These are phyloP conservation scores for Eristalis tenax DNA, from an alignment of 2,888 invertebrate species.

Conservation along the genomic window DNA sequence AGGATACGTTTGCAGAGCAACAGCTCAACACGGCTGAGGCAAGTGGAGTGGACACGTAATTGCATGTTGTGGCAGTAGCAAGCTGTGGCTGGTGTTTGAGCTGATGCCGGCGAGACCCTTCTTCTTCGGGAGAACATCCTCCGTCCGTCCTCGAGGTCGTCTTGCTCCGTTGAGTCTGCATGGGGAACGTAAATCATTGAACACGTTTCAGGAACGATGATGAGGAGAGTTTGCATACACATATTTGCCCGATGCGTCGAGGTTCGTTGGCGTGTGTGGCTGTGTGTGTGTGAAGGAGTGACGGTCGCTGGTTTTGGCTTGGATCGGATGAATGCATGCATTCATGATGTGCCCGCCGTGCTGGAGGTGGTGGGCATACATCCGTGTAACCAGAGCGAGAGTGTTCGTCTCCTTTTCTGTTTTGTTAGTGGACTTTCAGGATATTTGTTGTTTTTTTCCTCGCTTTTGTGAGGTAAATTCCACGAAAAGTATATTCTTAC, in stretches of 20 bases:
- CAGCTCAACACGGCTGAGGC: constrained; percentile 52
- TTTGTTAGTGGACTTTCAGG: not conserved
- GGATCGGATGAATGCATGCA: constrained; percentile 57
- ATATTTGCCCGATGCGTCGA: constrained; percentile 55
- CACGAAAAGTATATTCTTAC: constrained; percentile 35
- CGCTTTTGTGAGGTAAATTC: constrained; percentile 1
- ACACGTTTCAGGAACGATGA: constrained; percentile 54
- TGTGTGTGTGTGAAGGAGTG: constrained; percentile 25
- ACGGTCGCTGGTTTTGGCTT: constrained; percentile 41
- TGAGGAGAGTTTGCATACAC: constrained; percentile 28
- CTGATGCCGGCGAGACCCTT: constrained; percentile 36
- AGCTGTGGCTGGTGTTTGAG: constrained; percentile 16
- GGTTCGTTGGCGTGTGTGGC: constrained; percentile 14
- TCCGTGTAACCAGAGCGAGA: not conserved
- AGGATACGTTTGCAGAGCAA: constrained; percentile 26
- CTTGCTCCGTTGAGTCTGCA: constrained; percentile 25
- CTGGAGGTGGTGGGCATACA: not conserved
- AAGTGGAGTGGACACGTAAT: constrained; percentile 71
- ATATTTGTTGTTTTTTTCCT: not conserved
- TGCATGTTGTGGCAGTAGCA: constrained; percentile 64
- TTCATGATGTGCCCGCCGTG: constrained; percentile 16
- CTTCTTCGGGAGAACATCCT: constrained; percentile 29
- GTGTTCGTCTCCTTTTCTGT: not conserved
- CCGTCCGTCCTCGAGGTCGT: not conserved
- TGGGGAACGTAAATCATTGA: constrained; percentile 67